phyloP scores from a whole-genome alignment of 1,140 invertebrate genomes.

The Drosophila watanabei region DNA sequence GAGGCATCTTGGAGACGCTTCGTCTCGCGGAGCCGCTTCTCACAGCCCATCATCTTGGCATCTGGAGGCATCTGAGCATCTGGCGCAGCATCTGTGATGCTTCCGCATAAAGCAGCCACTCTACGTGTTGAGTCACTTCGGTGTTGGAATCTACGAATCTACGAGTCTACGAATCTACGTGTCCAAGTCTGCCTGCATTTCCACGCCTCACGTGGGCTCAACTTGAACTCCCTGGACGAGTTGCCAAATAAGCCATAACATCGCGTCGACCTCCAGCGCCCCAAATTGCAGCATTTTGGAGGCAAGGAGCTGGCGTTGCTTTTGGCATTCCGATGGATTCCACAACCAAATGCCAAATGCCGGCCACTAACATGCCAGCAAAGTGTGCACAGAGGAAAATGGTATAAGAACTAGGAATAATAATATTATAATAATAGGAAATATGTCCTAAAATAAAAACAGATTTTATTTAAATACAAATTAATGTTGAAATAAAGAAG shows the following conservation, averaged over 20 bases:
- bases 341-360: constrained; percentile 72
- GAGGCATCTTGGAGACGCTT: constrained; percentile 10
- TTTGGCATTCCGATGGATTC: constrained; percentile 71
- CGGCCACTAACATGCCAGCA: constrained; percentile 38
- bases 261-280: constrained; percentile 37
- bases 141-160: too few species aligned
- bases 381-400: constrained; percentile 15
- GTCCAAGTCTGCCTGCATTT: background rate
- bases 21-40: constrained; percentile 11
- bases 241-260: constrained; percentile 20
- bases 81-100: constrained; percentile 3
- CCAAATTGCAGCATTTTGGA: constrained; percentile 48
- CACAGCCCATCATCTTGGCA: constrained; percentile 19
- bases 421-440: background rate
- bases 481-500: too few species aligned
- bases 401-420: background rate
- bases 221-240: constrained; percentile 44
- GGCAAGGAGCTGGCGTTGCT: constrained; percentile 24
- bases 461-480: too few species aligned
- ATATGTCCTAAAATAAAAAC: background rate
- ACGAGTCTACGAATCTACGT: background rate
- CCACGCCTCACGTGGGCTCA: constrained; percentile 29
- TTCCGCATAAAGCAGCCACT: constrained; percentile 29
- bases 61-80: constrained; percentile 10
- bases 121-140: constrained; percentile 32